phyloP scores from a whole-genome alignment of 2,797 vertebrate genomes.

The Cuculus canorus region DNA sequence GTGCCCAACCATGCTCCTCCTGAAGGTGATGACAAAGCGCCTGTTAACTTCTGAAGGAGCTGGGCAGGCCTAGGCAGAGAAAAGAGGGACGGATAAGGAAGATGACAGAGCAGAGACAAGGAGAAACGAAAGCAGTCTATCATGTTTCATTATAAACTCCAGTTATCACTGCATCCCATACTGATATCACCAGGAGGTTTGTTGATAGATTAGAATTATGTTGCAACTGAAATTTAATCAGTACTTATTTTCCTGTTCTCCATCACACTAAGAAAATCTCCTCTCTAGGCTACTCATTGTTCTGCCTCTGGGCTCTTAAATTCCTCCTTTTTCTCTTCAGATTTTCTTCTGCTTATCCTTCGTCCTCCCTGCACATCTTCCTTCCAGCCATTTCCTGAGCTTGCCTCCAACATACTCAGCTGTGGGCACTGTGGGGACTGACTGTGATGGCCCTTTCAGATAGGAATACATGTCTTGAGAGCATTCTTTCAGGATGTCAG shows the following conservation, averaged over 20 bases:
- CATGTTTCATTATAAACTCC: not conserved
- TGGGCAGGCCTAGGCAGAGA: not conserved
- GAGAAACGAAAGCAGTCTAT: not conserved
- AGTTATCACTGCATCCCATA: slow-evolving; percentile 11
- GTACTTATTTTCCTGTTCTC: not conserved
- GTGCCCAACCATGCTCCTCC: not conserved
- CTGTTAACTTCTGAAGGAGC: not conserved
- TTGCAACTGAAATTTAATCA: not conserved
- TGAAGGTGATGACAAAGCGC: not conserved
- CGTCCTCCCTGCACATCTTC: not conserved
- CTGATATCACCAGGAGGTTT: slow-evolving; percentile 24
- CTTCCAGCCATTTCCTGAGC: not conserved
- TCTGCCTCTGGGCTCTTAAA: not conserved
- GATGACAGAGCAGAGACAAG: not conserved
- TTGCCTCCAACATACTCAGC: not conserved
- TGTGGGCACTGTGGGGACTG: not conserved
- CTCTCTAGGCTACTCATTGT: not conserved
- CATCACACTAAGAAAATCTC: not conserved
- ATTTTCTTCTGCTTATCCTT: not conserved
- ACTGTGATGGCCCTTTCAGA: not conserved
- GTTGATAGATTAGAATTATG: not conserved
- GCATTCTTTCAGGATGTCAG: slow-evolving; percentile 39
- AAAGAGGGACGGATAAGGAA: not conserved
- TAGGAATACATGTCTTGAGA: slow-evolving; percentile 34
- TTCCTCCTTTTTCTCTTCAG: not conserved